Percentiles rank a stretch among this genome's conserved stretches.
Evolutionary conservation across 2,797 vertebrate genomes (phyloP).

Genomic region (Avahi laniger): DNA sequence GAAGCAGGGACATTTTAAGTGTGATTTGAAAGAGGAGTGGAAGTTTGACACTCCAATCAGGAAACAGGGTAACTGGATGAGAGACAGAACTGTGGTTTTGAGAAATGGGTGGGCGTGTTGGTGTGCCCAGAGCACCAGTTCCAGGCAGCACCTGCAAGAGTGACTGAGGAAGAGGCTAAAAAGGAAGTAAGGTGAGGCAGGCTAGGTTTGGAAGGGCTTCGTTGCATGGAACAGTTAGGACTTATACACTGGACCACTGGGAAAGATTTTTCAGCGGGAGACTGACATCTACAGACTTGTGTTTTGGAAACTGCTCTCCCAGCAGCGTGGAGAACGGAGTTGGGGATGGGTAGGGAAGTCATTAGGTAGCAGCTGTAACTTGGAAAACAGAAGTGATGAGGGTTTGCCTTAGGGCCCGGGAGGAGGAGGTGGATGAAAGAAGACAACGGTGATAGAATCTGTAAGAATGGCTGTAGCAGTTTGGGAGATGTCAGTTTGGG

Average conservation of each 20-base stretch:
- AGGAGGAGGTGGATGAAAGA: neutral
- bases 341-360: neutral
- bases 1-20: neutral
- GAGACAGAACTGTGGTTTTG: neutral
- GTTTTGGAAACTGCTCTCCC: neutral
- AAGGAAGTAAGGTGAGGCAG: neutral
- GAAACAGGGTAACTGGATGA: neutral
- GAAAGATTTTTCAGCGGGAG: neutral
- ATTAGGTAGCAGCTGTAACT: neutral
- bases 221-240: neutral
- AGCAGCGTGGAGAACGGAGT: neutral
- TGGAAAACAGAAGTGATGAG: neutral
- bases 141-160: neutral
- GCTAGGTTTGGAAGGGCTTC: neutral
- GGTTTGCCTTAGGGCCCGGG: neutral
- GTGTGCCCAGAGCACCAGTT: neutral
- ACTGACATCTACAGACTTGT: neutral
- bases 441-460: neutral
- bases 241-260: neutral
- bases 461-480: neutral
- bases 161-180: neutral
- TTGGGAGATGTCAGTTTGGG: neutral
- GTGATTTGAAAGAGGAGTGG: neutral
- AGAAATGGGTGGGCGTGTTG: neutral
- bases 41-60: neutral